Evolutionary conservation across 2,888 invertebrate genomes (phyloP).

Genomic region (Andrena flavipes): DNA sequence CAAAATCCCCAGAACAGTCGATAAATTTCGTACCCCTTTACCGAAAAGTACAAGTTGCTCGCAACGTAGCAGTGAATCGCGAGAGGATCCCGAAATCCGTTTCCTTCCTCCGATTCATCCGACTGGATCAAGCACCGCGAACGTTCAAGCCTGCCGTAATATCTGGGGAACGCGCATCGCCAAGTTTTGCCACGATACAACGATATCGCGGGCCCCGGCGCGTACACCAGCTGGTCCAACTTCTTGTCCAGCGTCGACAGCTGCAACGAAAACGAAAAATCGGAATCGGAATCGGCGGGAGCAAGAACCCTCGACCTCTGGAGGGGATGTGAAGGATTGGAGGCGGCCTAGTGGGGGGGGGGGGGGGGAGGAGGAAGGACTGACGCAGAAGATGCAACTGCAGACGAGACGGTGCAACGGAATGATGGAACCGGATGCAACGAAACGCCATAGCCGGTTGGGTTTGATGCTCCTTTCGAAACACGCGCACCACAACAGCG

Average conservation of each 20-base stretch:
- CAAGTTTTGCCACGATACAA: conserved; percentile 29
- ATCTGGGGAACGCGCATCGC: conserved; percentile 2
- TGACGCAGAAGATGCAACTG: conserved; percentile 3
- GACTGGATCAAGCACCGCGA: neutral
- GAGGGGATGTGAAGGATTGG: conserved; percentile 26
- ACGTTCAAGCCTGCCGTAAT: neutral
- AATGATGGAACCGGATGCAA: conserved; percentile 47
- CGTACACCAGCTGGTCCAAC: conserved; percentile 86
- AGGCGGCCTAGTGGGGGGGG: conserved; percentile 1
- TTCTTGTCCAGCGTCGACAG: conserved; percentile 86
- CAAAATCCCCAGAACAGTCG: too few species aligned
- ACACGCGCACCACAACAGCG: too few species aligned
- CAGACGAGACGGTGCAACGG: neutral
- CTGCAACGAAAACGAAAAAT: conserved; percentile 74
- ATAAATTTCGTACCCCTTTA: too few species aligned
- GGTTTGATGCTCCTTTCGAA: neutral
- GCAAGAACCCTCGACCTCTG: conserved; percentile 58
- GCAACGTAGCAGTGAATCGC: neutral
- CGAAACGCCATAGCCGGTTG: conserved; percentile 15
- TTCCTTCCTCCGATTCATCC: neutral
- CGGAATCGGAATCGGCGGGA: conserved; percentile 68
- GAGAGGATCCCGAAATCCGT: neutral
- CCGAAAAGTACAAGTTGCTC: too few species aligned
- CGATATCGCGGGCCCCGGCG: conserved; percentile 74
- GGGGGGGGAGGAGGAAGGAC: neutral